These are phyloP conservation scores for Heliornis fulica DNA, from an alignment of 2,113 vertebrate genomes.

Conservation along the genomic window DNA sequence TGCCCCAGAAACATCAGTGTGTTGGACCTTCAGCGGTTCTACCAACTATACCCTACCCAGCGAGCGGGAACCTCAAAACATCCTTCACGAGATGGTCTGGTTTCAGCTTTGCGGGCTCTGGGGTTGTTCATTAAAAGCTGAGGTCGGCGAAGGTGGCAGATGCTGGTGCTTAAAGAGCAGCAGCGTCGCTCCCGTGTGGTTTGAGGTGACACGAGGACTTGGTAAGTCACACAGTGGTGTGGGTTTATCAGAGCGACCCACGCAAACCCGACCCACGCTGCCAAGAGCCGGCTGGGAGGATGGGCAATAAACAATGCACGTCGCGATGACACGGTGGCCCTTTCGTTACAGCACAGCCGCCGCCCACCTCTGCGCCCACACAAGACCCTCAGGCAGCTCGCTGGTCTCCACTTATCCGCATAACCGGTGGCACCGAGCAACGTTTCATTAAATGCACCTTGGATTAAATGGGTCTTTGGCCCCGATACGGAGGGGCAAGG, in stretches of 20 bases:
- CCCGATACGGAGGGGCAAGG: too few relatives aligned
- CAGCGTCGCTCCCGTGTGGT: not conserved
- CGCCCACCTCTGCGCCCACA: too few relatives aligned
- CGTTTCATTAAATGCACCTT: too few relatives aligned
- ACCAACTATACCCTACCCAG: not conserved
- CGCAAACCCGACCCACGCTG: not conserved
- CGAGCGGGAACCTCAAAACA: not conserved
- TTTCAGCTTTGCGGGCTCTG: not conserved
- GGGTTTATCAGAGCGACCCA: not conserved
- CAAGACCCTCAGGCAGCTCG: not conserved
- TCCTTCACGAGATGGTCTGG: not conserved
- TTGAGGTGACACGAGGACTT: not conserved
- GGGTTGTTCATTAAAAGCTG: not conserved
- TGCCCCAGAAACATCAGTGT: not conserved
- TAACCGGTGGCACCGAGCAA: not conserved
- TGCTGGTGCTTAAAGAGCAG: not conserved
- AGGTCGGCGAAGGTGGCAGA: not conserved
- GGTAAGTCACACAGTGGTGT: not conserved
- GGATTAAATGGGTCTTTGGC: not conserved
- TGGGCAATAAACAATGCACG: not conserved
- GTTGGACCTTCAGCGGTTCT: not conserved
- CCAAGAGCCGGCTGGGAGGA: not conserved
- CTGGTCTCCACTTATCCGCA: not conserved
- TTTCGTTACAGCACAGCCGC: not conserved
- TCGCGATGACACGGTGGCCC: not conserved